Conservation (phyloP, 2,797 vertebrate genomes). For the Sebastiscus albofasciatus region DNA sequence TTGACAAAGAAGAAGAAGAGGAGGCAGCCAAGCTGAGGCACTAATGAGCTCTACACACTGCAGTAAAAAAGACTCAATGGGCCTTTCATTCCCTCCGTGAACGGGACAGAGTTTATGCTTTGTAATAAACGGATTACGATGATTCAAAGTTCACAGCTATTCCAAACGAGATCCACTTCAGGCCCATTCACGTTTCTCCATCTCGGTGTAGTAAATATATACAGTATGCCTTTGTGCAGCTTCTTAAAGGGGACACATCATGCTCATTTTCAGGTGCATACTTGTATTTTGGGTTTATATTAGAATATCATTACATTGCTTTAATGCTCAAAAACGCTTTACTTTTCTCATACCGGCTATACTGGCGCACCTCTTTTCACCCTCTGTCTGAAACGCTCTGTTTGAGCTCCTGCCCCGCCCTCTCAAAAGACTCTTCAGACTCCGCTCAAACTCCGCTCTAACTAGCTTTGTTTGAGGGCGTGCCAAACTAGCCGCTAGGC, state of each 20-base stretch:
- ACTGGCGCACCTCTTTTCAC: too few species aligned
- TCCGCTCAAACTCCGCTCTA: too few species aligned
- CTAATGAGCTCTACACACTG: constrained; percentile 67
- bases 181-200: background rate
- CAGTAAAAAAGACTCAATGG: constrained; percentile 57
- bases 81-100: constrained; percentile 49
- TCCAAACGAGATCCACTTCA: background rate
- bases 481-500: too few species aligned
- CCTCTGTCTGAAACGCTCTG: too few species aligned
- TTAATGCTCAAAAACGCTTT: too few species aligned
- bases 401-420: too few species aligned
- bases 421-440: too few species aligned
- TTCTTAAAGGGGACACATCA: background rate
- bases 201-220: background rate
- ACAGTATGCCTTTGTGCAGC: background rate
- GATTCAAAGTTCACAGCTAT: constrained; percentile 4
- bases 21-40: constrained; percentile 22
- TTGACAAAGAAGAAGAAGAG: constrained; percentile 40
- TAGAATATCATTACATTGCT: too few species aligned
- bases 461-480: too few species aligned
- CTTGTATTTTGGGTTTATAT: too few species aligned
- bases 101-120: constrained; percentile 21
- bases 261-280: too few species aligned
- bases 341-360: too few species aligned
- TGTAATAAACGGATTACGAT: background rate